These are phyloP conservation scores for Nudaria mundana DNA, from an alignment of 2,888 invertebrate species.

Conservation along the genomic window DNA sequence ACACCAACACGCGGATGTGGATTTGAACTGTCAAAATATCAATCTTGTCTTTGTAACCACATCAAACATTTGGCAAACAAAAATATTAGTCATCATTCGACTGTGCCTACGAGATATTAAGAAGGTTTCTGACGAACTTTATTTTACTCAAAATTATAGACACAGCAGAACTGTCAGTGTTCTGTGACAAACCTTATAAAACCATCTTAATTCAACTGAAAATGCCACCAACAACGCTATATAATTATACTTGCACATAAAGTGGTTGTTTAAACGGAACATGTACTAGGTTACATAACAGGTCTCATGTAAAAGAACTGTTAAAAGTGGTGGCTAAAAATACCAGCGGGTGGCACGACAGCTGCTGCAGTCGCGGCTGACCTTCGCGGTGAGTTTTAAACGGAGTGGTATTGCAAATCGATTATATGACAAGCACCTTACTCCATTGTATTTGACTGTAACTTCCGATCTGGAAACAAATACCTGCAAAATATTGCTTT, in stretches of 20 bases:
- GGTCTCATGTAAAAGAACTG: constrained; percentile 27
- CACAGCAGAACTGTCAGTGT: constrained; percentile 3
- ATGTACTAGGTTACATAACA: constrained; percentile 17
- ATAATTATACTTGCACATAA: constrained; percentile 1
- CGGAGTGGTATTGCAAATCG: constrained; percentile 25
- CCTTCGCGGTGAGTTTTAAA: constrained; percentile 43
- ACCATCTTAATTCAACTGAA: too few relatives aligned
- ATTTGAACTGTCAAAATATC: constrained; percentile 6
- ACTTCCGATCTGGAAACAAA: background rate
- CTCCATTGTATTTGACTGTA: constrained; percentile 11
- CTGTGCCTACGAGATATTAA: too few relatives aligned
- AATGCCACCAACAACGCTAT: too few relatives aligned
- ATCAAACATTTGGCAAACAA: constrained; percentile 28
- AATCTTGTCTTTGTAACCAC: constrained; percentile 11
- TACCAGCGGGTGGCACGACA: constrained; percentile 38
- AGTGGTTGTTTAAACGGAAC: constrained; percentile 7
- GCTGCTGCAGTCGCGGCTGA: constrained; percentile 18
- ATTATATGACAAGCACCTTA: constrained; percentile 15
- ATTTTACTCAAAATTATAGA: too few relatives aligned
- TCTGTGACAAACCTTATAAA: too few relatives aligned
- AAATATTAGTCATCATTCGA: too few relatives aligned
- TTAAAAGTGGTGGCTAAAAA: constrained; percentile 40
- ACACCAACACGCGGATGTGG: background rate
- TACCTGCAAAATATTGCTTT: too few relatives aligned
- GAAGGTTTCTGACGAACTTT: too few relatives aligned